Percentiles rank a stretch among this genome's conserved stretches.
Conservation (phyloP, 35 echinoderm and acorn worm species). For the Acanthaster planci region DNA sequence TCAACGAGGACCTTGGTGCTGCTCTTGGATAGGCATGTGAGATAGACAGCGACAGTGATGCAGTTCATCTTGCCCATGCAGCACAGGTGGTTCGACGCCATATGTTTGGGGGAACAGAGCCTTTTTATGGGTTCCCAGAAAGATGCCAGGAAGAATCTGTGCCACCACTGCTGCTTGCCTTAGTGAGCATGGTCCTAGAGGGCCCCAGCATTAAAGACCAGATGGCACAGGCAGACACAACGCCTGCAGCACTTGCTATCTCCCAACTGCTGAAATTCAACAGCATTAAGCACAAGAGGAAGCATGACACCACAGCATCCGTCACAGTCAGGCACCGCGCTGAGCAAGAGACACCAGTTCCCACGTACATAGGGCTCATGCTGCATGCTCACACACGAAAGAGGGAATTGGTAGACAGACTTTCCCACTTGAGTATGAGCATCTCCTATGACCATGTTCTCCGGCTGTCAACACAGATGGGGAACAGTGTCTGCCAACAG, state of each 20-base stretch:
- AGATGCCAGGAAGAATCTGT: constrained; percentile 46
- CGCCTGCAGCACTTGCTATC: neutral
- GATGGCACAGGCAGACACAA: neutral
- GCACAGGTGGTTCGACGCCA: too few species aligned
- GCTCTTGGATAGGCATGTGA: constrained; percentile 42
- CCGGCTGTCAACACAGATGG: constrained; percentile 50
- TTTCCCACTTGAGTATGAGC: constrained; percentile 39
- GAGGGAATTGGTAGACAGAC: too few species aligned
- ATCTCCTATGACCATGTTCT: constrained; percentile 68
- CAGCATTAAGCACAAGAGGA: too few species aligned
- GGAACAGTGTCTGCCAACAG: constrained; percentile 57
- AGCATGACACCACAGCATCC: too few species aligned
- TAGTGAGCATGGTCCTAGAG: constrained; percentile 17
- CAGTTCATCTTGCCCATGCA: too few species aligned
- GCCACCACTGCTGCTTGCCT: neutral
- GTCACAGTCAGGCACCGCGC: too few species aligned
- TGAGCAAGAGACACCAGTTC: too few species aligned
- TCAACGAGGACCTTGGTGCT: constrained; percentile 34
- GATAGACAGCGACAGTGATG: too few species aligned
- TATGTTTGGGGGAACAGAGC: too few species aligned
- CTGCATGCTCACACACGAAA: too few species aligned
- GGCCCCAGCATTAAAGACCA: constrained; percentile 11
- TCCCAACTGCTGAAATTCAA: constrained; percentile 28
- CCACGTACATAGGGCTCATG: too few species aligned
- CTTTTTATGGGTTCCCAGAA: too few species aligned